Evolutionary conservation across 2,888 invertebrate species (phyloP), one percentile per base, ranked within the genome.

Genomic region (Cheilosia scutellata): DNA sequence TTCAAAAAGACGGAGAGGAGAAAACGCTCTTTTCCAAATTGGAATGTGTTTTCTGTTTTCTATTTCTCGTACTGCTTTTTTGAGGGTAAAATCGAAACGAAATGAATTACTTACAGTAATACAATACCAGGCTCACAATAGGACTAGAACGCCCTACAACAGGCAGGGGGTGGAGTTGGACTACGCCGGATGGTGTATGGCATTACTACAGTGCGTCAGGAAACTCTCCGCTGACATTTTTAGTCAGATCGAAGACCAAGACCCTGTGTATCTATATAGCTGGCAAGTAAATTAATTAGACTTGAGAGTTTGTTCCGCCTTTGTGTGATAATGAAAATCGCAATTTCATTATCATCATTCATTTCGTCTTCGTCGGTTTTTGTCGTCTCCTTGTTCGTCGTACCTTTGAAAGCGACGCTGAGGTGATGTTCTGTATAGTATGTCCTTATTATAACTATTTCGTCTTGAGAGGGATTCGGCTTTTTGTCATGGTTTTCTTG

Each of bases 51-150:
- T 75, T 80, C 65, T 65, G 70, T 71, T 75, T 79, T 79, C 37
- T n/a, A 57, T 33, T 77, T 66, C 44, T 77, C 58, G 70, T 65
- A 63, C 71, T 42, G 29, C 42, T 44, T n/a, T 33, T 20, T 0
- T 47, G 29, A 53, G 51, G 47, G 70, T 40, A 71, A 55, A 40
- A 63, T 49, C 78, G 71, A 66, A 74, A 60, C 44, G 65, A 86
- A 86, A 82, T 82, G 82, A 86, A 86, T 86, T 86, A 77, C 86
- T 86, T 76, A 72, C 72, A 82, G 72, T 86, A 86, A 76, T 74
- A 70, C 65, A 75, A 75, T 75, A 80, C 60, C 60, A 71, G 33
- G 53, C 68, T 62, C 27, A 47, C 5, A 40, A 44, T 16, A 6
- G 2, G 27, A 47, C 71, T 40, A 53, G 66, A 20, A 63, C 51